Base-by-base conservation (phyloP, 2,888 invertebrate genomes). In the Nebria brevicollis region DNA sequence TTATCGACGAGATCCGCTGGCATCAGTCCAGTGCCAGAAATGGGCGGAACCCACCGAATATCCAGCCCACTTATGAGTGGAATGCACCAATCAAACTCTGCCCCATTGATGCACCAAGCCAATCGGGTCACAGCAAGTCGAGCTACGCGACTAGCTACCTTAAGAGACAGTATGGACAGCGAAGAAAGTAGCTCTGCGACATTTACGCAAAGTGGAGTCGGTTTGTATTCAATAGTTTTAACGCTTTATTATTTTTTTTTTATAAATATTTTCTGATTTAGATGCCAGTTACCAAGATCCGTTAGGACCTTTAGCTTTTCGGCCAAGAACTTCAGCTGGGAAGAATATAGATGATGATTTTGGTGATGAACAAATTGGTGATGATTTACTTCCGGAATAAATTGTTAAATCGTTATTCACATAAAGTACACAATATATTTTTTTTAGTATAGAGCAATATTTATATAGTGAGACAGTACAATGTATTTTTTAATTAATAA, bases 301-400 rank as follows among this genome's bases (percentile, higher is more conserved):
- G 15, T 85, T 93, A 77, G 92, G 92, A 6, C 91, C 92, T 8
- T 86, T 91, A 84, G 91, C 92, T 72, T 89, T 90, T 42, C 88
- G 91, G 83, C 92, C 91, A 10, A 89, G 91, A 87, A 92, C 92
- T 65, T 90, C 92, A 7, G 90, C 90, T 70, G 90, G 90, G 86
- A 91, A 75, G 91, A 91, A 85, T 89, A 89, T 41, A 70, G 92
- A 92, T 83, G 93, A 93, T 76, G 94, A 94, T 86, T 94, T 94
- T 88, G 94, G 91, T 20, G 93, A 95, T 87, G 94, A 94, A 86
- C 94, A 94, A 88, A 89, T 95, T 25, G 94, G 94, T 20, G 94
- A 94, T 85, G 94, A 94, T 87, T 89, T 95, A 72, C 87, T 95
- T 84, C 95, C 95, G 1, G 94, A 94, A 86, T 94, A 90, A 90